phyloP scores from a whole-genome alignment of 2,113 vertebrate genomes.

The Piaya cayana region DNA sequence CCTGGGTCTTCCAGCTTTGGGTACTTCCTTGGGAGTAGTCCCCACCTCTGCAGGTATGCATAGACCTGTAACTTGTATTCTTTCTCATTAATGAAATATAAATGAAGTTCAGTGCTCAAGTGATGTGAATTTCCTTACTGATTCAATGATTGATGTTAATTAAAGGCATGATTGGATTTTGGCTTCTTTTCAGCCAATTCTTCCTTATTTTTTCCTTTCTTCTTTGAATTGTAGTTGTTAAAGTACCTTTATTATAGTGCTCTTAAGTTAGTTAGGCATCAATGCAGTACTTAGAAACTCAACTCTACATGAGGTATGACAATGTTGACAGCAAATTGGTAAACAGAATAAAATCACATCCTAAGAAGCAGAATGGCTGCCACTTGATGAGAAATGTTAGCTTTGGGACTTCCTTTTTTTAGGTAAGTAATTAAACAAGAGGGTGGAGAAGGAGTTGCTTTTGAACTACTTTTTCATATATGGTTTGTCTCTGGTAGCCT shows the following conservation, averaged over 20 bases:
- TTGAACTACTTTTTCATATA: rapidly evolving
- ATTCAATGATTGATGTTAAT: too few species aligned
- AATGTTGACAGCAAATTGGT: background rate
- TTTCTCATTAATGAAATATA: rapidly evolving
- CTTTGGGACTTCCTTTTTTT: background rate
- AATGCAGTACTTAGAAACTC: background rate
- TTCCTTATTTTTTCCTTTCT: rapidly evolving
- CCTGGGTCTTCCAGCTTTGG: rapidly evolving
- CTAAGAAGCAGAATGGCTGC: background rate
- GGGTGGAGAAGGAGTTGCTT: background rate
- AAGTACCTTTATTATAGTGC: rapidly evolving
- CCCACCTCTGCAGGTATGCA: rapidly evolving
- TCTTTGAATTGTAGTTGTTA: background rate
- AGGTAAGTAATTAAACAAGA: background rate
- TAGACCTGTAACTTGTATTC: rapidly evolving
- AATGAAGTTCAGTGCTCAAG: rapidly evolving
- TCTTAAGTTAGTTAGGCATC: background rate
- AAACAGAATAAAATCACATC: background rate
- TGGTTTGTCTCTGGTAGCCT: rapidly evolving
- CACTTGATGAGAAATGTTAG: background rate
- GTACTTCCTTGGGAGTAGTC: rapidly evolving
- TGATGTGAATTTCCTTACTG: background rate
- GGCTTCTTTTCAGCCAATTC: background rate
- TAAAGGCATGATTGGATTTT: rapidly evolving
- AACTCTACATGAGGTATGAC: rapidly evolving